Evolutionary conservation across 2,888 invertebrate species (phyloP).

Genomic region (Hedychridium roseum): DNA sequence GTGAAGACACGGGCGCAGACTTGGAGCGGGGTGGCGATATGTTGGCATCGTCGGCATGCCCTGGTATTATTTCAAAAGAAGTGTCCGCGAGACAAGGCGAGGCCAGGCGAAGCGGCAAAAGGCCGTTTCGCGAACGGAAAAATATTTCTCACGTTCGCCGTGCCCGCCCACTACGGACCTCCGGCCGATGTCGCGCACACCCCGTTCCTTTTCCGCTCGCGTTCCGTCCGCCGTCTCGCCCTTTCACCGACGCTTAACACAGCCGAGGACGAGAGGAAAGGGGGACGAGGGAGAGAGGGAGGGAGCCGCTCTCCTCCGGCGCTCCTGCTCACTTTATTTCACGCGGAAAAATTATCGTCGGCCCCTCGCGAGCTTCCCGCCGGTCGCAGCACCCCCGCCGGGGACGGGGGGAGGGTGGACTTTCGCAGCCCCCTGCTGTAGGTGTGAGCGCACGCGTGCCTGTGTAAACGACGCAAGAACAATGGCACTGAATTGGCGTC

Average conservation of each 20-base stretch:
- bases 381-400: constrained; percentile 20
- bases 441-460: constrained; percentile 1
- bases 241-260: constrained; percentile 36
- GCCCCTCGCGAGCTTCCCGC: constrained; percentile 36
- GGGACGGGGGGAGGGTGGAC: too few species aligned
- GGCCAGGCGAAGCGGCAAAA: constrained; percentile 21
- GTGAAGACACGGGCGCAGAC: too few species aligned
- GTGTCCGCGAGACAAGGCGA: constrained; percentile 34
- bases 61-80: constrained; percentile 47
- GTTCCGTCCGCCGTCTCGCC: too few species aligned
- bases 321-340: constrained; percentile 49
- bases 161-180: constrained; percentile 48
- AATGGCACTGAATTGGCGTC: constrained; percentile 62
- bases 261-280: too few species aligned
- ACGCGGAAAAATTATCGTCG: constrained; percentile 47
- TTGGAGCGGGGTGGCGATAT: constrained; percentile 26
- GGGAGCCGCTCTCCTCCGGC: constrained; percentile 39
- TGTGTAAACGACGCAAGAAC: constrained; percentile 63
- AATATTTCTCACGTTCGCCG: constrained; percentile 57
- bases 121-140: constrained; percentile 50
- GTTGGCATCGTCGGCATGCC: constrained; percentile 41
- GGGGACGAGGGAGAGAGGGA: too few species aligned
- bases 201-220: neutral
- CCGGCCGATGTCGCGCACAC: too few species aligned
- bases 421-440: too few species aligned